Base-by-base conservation (phyloP, 2,888 invertebrate species). In the Andrena hattorfiana region DNA sequence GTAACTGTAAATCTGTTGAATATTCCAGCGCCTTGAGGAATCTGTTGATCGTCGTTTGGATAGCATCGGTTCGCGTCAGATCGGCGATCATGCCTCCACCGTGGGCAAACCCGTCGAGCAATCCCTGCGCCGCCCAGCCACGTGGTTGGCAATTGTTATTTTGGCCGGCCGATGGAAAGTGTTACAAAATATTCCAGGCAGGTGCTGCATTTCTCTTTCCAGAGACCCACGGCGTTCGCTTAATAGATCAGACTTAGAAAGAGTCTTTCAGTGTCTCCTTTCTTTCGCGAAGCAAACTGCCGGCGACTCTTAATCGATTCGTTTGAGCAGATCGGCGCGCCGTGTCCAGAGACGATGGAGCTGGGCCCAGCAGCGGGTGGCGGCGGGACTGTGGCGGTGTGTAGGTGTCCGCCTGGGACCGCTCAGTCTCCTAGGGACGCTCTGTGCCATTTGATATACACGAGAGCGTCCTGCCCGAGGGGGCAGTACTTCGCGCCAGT, bases 311-410 rank as follows among this genome's bases (percentile, higher is more conserved):
- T 54, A 48, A 32, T 49, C 2, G 23, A 32, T 28, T 48, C 73
- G 26, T 62, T 59, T 8, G 1, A 56, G 67, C 89, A 95, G 95
- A 94, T 95, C 35, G 97, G 97, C 16, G 95, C 96, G 87, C 98
- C 98, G 0, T 98, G 98, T 91, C 97, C 97, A 0, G 97, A 97
- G 0, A 97, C 97, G 10, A 97, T 97, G 96, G 98, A 98, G 94
- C 94, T 98, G 35, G 96, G 96, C 84, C 97, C 97, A 0, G 95
- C 94, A 1, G 92, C 93, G 2, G 92, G 95, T 93, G 95, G 93
- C 90, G 95, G 94, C 76, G 94, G 95, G 26, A 96, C 96, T 2
- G 95, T 96, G 0, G 97, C 97, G 0, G 97, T 97, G 92, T 98
- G 98, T 94, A 96, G 97, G 86, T 98, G 98, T 91, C 97, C 98